Evolutionary conservation across 2,797 vertebrate species (phyloP).

Genomic region (Molossus molossus): DNA sequence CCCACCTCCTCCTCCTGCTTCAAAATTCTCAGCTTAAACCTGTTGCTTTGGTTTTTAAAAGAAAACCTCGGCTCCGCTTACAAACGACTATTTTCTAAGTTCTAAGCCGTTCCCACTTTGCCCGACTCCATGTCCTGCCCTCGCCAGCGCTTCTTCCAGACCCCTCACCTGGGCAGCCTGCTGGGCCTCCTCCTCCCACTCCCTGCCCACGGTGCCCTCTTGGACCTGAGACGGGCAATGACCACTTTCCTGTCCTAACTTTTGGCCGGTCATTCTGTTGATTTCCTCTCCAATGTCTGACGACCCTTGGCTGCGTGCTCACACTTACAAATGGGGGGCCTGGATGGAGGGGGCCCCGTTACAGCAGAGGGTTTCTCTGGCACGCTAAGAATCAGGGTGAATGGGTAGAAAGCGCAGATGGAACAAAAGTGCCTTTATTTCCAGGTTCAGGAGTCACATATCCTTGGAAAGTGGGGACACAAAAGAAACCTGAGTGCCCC

Average conservation of each 20-base stretch:
- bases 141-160: not conserved
- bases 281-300: not conserved
- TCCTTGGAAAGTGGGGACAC: not conserved
- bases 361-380: not conserved
- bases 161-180: not conserved
- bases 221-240: not conserved
- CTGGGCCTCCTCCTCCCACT: not conserved
- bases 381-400: not conserved
- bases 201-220: not conserved
- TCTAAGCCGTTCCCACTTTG: not conserved
- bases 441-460: not conserved
- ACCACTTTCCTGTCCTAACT: not conserved
- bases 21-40: conserved; percentile 50
- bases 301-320: not conserved
- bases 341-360: not conserved
- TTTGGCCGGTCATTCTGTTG: not conserved
- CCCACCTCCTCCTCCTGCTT: not conserved
- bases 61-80: conserved; percentile 64
- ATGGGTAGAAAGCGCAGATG: not conserved
- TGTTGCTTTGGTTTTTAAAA: conserved; percentile 64
- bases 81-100: conserved; percentile 36
- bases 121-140: not conserved
- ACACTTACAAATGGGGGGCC: not conserved
- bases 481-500: not conserved
- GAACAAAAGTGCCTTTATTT: not conserved